phyloP scores from a whole-genome alignment of 2,888 invertebrate genomes.

The Hemaris fuciformis region DNA sequence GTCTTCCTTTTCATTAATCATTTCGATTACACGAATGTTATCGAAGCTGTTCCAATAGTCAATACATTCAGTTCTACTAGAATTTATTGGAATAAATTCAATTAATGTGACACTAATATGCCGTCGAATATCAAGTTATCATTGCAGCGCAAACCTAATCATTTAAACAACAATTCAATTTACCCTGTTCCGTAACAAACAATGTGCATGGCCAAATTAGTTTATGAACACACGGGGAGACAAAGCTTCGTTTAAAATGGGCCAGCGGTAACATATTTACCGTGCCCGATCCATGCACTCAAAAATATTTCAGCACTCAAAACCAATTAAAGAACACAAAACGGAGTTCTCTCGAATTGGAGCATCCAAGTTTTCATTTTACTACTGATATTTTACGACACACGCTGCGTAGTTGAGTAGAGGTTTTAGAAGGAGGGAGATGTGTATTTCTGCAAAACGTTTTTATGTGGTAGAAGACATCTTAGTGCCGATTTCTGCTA shows the following conservation, averaged over 20 bases:
- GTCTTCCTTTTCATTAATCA: too few relatives aligned
- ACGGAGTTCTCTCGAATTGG: conserved; percentile 27
- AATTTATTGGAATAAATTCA: too few relatives aligned
- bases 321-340: conserved; percentile 58
- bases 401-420: not conserved
- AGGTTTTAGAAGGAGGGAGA: too few relatives aligned
- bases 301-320: conserved; percentile 55
- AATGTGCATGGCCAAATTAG: not conserved
- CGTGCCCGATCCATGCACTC: conserved; percentile 47
- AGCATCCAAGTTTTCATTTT: not conserved
- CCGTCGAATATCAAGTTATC: too few relatives aligned
- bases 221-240: not conserved
- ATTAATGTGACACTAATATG: too few relatives aligned
- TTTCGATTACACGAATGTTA: too few relatives aligned
- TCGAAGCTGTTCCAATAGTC: too few relatives aligned
- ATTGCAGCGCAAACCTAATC: too few relatives aligned
- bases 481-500: too few relatives aligned
- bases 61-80: too few relatives aligned
- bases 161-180: too few relatives aligned
- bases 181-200: not conserved
- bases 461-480: too few relatives aligned
- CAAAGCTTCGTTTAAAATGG: conserved; percentile 22
- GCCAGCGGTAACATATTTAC: conserved; percentile 26
- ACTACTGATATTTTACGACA: not conserved
- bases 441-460: not conserved